Base-by-base conservation (phyloP, 1,140 invertebrate genomes). In the Sminthurinus signatus region DNA sequence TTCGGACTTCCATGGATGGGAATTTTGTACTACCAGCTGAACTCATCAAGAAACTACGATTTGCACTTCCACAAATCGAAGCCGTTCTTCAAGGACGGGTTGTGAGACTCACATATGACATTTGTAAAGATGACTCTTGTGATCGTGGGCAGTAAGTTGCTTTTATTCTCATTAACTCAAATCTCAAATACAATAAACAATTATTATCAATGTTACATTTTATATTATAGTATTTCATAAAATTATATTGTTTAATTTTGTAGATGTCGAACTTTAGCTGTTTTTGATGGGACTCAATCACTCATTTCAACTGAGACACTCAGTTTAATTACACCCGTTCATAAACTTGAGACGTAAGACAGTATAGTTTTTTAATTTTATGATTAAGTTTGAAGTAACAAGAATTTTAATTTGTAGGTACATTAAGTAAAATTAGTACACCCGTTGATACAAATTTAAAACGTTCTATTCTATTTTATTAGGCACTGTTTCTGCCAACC, bases 201-300 rank as follows among this genome's bases (percentile, higher is more conserved):
- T 57, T 57, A 14, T 46, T 17, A 8, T 36, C 32, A 36, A 3
- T 46, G 36, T 59, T n/a, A n/a, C n/a, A n/a, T n/a, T n/a, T n/a
- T n/a, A n/a, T n/a, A n/a, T n/a, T n/a, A n/a, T n/a, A n/a, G n/a
- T n/a, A n/a, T n/a, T n/a, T n/a, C n/a, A n/a, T n/a, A n/a, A n/a
- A n/a, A n/a, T n/a, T n/a, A n/a, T n/a, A n/a, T n/a, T n/a, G n/a
- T n/a, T n/a, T n/a, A n/a, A n/a, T n/a, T n/a, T n/a, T n/a, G 5
- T 28, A 72, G 70, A 50, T 72, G 70, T 46, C 46, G 60, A 29
- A 72, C 70, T 17, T 54, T 69, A 2, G 70, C 58, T 14, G 63
- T 58, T 5, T 72, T 72, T 60, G 70, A 72, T 50, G 70, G 70
- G 19, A 72, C 67, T 29, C 70, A 72, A 25, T 65, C 61, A n/a